These are phyloP conservation scores for Brachypalpus laphriformis DNA, from an alignment of 2,888 invertebrate species.

Conservation along the genomic window DNA sequence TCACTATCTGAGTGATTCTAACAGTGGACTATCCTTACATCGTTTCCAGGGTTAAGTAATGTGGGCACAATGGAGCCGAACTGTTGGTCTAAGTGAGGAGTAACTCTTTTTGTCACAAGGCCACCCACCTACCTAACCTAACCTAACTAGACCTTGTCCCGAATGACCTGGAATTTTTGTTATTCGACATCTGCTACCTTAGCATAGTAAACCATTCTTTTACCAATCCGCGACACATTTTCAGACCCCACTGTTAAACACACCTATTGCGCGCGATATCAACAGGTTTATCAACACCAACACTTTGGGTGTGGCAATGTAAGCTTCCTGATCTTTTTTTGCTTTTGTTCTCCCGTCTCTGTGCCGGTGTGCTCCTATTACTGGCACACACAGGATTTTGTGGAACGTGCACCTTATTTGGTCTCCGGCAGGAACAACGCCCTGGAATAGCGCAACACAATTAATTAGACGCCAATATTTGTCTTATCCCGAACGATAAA, in stretches of 20 bases:
- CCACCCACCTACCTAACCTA: too few relatives aligned
- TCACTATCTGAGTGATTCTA: too few relatives aligned
- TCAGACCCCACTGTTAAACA: slow-evolving; percentile 39
- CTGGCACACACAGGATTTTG: slow-evolving; percentile 29
- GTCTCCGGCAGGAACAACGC: neutral
- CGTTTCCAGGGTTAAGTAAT: too few relatives aligned
- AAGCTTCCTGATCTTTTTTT: slow-evolving; percentile 52
- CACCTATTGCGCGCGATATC: slow-evolving; percentile 43
- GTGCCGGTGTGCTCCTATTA: neutral
- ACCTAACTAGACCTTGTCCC: too few relatives aligned
- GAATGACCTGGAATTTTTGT: too few relatives aligned
- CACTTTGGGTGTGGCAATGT: slow-evolving; percentile 63
- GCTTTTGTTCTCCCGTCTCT: neutral
- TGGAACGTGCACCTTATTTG: slow-evolving; percentile 60
- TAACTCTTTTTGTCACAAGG: too few relatives aligned
- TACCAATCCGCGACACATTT: neutral
- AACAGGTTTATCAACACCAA: slow-evolving; percentile 65
- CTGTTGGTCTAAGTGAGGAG: too few relatives aligned
- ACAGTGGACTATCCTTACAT: too few relatives aligned
- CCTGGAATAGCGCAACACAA: slow-evolving; percentile 46
- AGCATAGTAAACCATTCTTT: neutral
- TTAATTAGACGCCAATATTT: slow-evolving; percentile 74
- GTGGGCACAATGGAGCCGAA: too few relatives aligned
- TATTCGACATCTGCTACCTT: too few relatives aligned
- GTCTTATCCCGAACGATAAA: slow-evolving; percentile 71